phyloP scores from a whole-genome alignment of 1,140 invertebrate species.

The Cataglyphis hispanica region DNA sequence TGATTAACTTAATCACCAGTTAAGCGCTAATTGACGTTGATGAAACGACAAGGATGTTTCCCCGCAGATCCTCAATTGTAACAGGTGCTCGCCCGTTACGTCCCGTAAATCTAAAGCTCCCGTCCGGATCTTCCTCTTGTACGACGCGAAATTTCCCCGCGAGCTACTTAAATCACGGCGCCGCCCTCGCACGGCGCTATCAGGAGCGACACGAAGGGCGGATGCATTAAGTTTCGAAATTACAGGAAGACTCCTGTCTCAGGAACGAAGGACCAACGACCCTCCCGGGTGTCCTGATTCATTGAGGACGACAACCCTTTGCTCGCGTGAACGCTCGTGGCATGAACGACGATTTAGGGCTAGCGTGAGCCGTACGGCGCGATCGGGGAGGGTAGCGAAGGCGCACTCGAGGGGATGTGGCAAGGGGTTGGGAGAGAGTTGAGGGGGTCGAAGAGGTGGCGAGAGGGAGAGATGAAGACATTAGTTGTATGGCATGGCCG shows the following conservation, averaged over 20 bases:
- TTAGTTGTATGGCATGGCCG: conserved; percentile 79
- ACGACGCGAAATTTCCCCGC: conserved; percentile 45
- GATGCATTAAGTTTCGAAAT: conserved; percentile 67
- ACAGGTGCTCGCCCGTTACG: conserved; percentile 9
- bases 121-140: neutral
- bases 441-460: conserved; percentile 71
- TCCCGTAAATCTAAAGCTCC: conserved; percentile 25
- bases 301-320: conserved; percentile 73
- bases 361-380: conserved; percentile 59
- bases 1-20: conserved; percentile 8
- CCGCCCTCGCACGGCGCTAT: conserved; percentile 40
- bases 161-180: conserved; percentile 53
- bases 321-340: conserved; percentile 73
- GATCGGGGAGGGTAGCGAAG: conserved; percentile 42
- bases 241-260: conserved; percentile 64
- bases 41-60: neutral
- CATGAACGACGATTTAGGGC: conserved; percentile 73
- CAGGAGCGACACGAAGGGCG: conserved; percentile 38
- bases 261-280: conserved; percentile 68
- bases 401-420: conserved; percentile 28
- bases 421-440: conserved; percentile 30
- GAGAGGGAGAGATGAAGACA: conserved; percentile 82
- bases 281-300: conserved; percentile 75
- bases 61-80: neutral
- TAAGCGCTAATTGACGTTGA: conserved; percentile 21